Evolutionary conservation across 1,140 invertebrate genomes (phyloP).

Genomic region (Ruditapes philippinarum): DNA sequence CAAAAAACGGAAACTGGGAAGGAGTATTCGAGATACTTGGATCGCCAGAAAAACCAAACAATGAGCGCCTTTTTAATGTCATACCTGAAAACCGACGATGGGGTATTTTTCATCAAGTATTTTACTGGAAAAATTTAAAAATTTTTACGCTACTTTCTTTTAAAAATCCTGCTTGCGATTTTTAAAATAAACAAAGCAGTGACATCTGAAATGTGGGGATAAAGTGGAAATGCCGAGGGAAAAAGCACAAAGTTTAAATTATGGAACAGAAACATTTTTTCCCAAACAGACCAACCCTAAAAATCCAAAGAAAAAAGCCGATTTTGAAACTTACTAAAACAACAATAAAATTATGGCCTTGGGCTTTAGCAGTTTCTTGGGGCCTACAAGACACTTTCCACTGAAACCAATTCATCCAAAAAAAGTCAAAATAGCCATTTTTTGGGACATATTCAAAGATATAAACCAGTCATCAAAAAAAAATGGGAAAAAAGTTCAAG

Average conservation of each 20-base stretch:
- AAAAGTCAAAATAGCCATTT: background rate
- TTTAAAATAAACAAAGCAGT: slow-evolving; percentile 22
- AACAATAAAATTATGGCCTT: background rate
- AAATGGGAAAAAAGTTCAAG: slow-evolving; percentile 9
- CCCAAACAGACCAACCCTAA: background rate
- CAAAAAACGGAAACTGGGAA: slow-evolving; percentile 25
- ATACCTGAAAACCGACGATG: too few species aligned
- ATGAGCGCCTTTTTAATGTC: too few species aligned
- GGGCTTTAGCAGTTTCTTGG: background rate
- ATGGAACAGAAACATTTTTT: slow-evolving; percentile 17
- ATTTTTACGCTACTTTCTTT: slow-evolving; percentile 9
- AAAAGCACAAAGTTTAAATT: background rate
- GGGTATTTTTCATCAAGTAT: slow-evolving; percentile 47
- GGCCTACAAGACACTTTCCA: slow-evolving; percentile 44
- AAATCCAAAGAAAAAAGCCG: background rate
- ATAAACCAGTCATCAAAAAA: background rate
- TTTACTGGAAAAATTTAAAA: slow-evolving; percentile 47
- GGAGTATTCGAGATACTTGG: background rate
- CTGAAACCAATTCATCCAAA: background rate
- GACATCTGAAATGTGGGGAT: slow-evolving; percentile 30
- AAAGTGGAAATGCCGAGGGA: background rate
- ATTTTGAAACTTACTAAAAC: slow-evolving; percentile 32
- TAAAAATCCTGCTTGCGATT: slow-evolving; percentile 32
- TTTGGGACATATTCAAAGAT: slow-evolving; percentile 24
- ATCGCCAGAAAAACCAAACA: too few species aligned